Percentiles rank a stretch among this genome's conserved stretches.
Evolutionary conservation across 2,888 invertebrate genomes (phyloP).

Genomic region (Himalopsyche tibetana): DNA sequence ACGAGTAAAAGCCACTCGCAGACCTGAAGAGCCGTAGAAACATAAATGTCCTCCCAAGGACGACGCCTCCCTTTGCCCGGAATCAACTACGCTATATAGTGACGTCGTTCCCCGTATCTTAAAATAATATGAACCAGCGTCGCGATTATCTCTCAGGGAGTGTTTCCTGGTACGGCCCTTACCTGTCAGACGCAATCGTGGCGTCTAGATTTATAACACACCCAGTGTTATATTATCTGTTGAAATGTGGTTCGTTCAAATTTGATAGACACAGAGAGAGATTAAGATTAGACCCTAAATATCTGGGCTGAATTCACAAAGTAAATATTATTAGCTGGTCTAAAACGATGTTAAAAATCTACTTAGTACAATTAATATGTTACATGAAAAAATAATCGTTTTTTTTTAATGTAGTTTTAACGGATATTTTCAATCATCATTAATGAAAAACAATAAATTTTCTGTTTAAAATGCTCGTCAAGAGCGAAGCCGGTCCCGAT

Average conservation of each 20-base stretch:
- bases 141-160: conserved; percentile 20
- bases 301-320: background rate
- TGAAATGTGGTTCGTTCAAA: background rate
- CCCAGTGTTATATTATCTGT: background rate
- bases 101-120: conserved; percentile 22
- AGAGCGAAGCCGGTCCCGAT: too few relatives aligned
- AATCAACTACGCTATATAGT: background rate
- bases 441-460: too few relatives aligned
- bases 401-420: too few relatives aligned
- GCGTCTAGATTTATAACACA: conserved; percentile 8
- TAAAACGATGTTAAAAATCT: too few relatives aligned
- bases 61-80: conserved; percentile 12
- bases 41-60: conserved; percentile 38
- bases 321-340: too few relatives aligned
- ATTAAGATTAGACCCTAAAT: background rate
- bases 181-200: conserved; percentile 38
- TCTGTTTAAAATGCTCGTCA: too few relatives aligned
- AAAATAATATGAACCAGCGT: conserved; percentile 37
- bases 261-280: background rate
- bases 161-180: conserved; percentile 2
- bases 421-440: too few relatives aligned
- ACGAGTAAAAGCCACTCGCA: conserved; percentile 39
- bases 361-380: too few relatives aligned
- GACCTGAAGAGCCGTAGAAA: conserved; percentile 1
- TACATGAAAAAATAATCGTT: too few relatives aligned